Evolutionary conservation across 2,888 invertebrate genomes (phyloP), one percentile per base, ranked within the genome.

Genomic region (Lamproptera curius): DNA sequence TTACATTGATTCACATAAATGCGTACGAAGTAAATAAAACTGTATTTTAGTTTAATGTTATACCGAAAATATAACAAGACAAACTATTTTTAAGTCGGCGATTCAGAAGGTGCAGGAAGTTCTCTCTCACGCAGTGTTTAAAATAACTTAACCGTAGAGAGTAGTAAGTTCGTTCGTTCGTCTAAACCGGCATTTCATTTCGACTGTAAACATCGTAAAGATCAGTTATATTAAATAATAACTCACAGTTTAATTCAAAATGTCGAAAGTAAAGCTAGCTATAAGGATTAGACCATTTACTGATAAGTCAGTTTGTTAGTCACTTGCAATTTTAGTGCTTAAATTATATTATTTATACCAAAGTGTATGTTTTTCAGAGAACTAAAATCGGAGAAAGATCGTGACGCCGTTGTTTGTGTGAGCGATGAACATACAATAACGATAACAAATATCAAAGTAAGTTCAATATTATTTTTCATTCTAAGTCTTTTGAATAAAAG

Each of bases 211-310:
- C 41, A 16, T 17, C 31, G 33, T 42, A 3, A 10, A 10, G 5
- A 11, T 10, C 11, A 31, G 41, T 41, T 20, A 43, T 26, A 39
- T 23, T 42, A 38, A 13, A 31, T 16, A 10, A 33, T 10, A 46
- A 33, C 9, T 16, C 2, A 26, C 10, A 17, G 13, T 17, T 20
- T 16, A 26, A 42, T 16, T 51, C 17, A 57, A 55, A 47, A 92
- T 92, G 92, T 89, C 90, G 31, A 89, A 89, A 58, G 90, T 92
- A 43, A 92, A 91, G 68, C 89, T 92, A 62, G 91, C 90, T 13
- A 89, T 92, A 42, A 79, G 92, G 59, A 89, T 92, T 17, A 82
- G 92, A 56, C 92, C 92, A 10, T 86, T 92, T 64, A 91, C 91
- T 15, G 87, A 89, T 55, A 90, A 90, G 92, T 91, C 76, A 79